These are phyloP conservation scores for Lampris megalopsis DNA, from an alignment of 2,113 vertebrate genomes.

Conservation along the genomic window DNA sequence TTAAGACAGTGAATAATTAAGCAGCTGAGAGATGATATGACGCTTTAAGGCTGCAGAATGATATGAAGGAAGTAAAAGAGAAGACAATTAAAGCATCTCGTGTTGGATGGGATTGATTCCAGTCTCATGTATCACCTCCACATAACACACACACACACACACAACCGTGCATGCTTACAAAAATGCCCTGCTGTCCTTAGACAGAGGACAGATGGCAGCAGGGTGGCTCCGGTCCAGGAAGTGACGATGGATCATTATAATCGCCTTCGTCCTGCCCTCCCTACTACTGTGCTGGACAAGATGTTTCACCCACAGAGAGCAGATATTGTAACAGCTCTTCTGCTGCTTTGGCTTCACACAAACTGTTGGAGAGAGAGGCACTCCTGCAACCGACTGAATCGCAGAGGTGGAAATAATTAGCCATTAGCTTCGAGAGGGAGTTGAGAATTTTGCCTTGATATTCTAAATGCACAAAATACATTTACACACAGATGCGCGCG, in stretches of 20 bases:
- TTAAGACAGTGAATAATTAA: too few relatives aligned
- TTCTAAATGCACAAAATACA: conserved; percentile 1
- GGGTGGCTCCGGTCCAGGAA: conserved; percentile 77
- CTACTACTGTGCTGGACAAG: conserved; percentile 78
- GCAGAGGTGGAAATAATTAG: conserved; percentile 2
- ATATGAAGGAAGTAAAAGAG: conserved; percentile 24
- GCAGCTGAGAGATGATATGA: conserved; percentile 1
- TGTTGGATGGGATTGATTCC: conserved; percentile 37
- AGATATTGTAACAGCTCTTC: conserved; percentile 63
- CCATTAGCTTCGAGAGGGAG: background rate
- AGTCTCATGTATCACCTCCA: conserved; percentile 51
- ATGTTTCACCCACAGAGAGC: conserved; percentile 77
- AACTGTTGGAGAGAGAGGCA: conserved; percentile 48
- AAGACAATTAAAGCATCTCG: conserved; percentile 45
- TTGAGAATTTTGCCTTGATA: background rate
- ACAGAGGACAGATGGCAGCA: conserved; percentile 81
- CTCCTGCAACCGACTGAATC: conserved; percentile 38
- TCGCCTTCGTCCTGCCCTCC: conserved; percentile 77
- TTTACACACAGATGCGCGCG: background rate
- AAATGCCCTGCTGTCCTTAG: conserved; percentile 65
- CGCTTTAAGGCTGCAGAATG: conserved; percentile 6
- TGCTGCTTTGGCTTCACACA: conserved; percentile 54
- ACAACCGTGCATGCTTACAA: conserved; percentile 38
- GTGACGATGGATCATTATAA: conserved; percentile 82
- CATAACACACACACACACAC: conserved; percentile 16